Percentiles rank a stretch among this genome's conserved stretches.
Conservation (phyloP, 2,113 vertebrate species). For the Plestiodon gilberti region DNA sequence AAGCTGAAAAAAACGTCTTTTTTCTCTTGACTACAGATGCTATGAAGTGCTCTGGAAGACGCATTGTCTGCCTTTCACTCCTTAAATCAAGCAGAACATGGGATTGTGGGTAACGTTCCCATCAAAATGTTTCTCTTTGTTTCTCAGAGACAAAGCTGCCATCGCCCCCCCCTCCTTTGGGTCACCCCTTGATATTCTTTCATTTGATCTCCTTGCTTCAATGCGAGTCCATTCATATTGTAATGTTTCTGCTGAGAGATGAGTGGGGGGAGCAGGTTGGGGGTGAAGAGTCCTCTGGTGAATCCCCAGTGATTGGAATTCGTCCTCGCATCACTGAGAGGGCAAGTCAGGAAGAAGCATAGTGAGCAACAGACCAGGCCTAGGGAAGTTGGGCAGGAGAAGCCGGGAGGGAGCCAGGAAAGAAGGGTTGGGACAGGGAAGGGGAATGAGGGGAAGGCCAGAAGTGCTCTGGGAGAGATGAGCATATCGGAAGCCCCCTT, state of each 20-base stretch:
- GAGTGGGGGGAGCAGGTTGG: not conserved
- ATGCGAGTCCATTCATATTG: not conserved
- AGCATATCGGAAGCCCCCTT: too few relatives aligned
- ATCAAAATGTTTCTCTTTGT: conserved; percentile 1
- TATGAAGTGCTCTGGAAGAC: conserved; percentile 17
- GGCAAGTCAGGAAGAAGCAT: too few relatives aligned
- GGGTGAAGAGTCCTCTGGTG: not conserved
- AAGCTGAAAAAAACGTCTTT: not conserved
- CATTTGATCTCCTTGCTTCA: not conserved
- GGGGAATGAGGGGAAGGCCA: too few relatives aligned
- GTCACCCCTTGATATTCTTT: not conserved
- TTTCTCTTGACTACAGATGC: conserved; percentile 33
- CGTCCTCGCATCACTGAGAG: too few relatives aligned
- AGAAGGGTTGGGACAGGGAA: too few relatives aligned
- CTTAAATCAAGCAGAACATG: conserved; percentile 33
- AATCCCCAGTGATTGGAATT: not conserved
- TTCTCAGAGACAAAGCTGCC: not conserved
- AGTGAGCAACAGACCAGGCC: not conserved
- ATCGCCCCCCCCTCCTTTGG: not conserved
- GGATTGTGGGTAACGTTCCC: not conserved
- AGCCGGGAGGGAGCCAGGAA: too few relatives aligned
- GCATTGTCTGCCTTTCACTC: conserved; percentile 20
- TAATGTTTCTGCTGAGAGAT: too few relatives aligned
- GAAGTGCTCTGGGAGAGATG: too few relatives aligned
- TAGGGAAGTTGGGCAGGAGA: too few relatives aligned